Evolutionary conservation across 2,888 invertebrate species (phyloP).

Genomic region (Anaspis maculata): DNA sequence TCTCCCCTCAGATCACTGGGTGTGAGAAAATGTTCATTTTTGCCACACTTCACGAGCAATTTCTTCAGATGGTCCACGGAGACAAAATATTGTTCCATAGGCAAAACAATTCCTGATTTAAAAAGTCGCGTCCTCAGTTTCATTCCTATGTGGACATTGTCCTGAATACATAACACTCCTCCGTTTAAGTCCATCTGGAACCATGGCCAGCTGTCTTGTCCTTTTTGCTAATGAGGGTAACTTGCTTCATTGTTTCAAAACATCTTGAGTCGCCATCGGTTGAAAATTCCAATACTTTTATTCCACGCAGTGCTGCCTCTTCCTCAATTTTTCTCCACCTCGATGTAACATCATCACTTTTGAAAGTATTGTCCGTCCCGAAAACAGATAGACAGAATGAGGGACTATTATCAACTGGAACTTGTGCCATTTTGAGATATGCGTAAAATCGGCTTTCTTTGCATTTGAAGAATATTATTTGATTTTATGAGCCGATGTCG

Average conservation of each 20-base stretch:
- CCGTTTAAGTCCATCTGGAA: slow-evolving; percentile 1
- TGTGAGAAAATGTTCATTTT: slow-evolving; percentile 3
- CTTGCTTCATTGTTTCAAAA: slow-evolving; percentile 5
- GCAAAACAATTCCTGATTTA: background rate
- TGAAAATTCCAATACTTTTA: slow-evolving; percentile 9
- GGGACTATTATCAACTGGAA: slow-evolving; percentile 6
- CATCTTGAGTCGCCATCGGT: slow-evolving; percentile 8
- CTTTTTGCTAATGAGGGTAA: background rate
- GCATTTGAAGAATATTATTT: background rate
- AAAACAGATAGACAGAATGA: slow-evolving; percentile 15
- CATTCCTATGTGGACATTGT: slow-evolving; percentile 3
- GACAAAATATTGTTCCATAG: slow-evolving; percentile 1
- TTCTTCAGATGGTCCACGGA: background rate
- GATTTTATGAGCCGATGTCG: too few relatives aligned
- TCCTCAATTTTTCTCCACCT: slow-evolving; percentile 10
- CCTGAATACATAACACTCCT: slow-evolving; percentile 3
- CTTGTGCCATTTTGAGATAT: slow-evolving; percentile 16
- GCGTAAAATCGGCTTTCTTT: slow-evolving; percentile 11
- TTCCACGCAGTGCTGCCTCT: slow-evolving; percentile 5
- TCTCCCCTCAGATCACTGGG: slow-evolving; percentile 1
- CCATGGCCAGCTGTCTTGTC: slow-evolving; percentile 1
- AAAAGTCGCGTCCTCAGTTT: slow-evolving; percentile 3
- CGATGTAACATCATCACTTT: slow-evolving; percentile 8
- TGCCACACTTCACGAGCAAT: background rate
- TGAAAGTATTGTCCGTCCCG: slow-evolving; percentile 16